Conservation (phyloP, 2,888 invertebrate species). For the Fragum sueziense region DNA sequence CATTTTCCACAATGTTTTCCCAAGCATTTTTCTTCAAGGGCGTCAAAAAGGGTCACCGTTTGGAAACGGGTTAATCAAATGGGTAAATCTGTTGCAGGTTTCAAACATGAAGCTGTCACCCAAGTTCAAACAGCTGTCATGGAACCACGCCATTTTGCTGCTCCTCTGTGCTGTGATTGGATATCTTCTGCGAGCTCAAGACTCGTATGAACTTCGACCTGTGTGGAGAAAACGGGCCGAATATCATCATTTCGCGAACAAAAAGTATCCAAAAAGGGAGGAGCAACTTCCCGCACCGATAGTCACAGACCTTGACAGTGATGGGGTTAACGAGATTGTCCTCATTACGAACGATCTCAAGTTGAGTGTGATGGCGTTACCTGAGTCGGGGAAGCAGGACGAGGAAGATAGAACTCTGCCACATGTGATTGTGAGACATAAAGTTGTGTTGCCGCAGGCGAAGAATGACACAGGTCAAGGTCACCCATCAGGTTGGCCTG, state of each 20-base stretch:
- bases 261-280: slow-evolving; percentile 66
- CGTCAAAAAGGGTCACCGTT: no score
- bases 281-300: slow-evolving; percentile 75
- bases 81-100: no score
- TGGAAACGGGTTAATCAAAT: no score
- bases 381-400: slow-evolving; percentile 62
- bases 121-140: slow-evolving; percentile 40
- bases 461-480: slow-evolving; percentile 48
- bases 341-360: slow-evolving; percentile 75
- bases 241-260: slow-evolving; percentile 71
- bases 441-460: slow-evolving; percentile 65
- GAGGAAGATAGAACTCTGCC: slow-evolving; percentile 71
- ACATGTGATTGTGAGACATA: slow-evolving; percentile 75
- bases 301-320: slow-evolving; percentile 79
- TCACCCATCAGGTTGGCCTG: slow-evolving; percentile 64
- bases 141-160: slow-evolving; percentile 70
- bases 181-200: slow-evolving; percentile 76
- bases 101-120: slow-evolving; percentile 7
- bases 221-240: slow-evolving; percentile 77
- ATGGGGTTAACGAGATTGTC: slow-evolving; percentile 79
- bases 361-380: slow-evolving; percentile 73
- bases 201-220: slow-evolving; percentile 75
- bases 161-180: slow-evolving; percentile 74
- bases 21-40: no score
- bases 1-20: no score